Percentiles rank a stretch among this genome's conserved stretches.
Evolutionary conservation across 2,113 vertebrate genomes (phyloP).

Genomic region (Hydrolagus affinis): DNA sequence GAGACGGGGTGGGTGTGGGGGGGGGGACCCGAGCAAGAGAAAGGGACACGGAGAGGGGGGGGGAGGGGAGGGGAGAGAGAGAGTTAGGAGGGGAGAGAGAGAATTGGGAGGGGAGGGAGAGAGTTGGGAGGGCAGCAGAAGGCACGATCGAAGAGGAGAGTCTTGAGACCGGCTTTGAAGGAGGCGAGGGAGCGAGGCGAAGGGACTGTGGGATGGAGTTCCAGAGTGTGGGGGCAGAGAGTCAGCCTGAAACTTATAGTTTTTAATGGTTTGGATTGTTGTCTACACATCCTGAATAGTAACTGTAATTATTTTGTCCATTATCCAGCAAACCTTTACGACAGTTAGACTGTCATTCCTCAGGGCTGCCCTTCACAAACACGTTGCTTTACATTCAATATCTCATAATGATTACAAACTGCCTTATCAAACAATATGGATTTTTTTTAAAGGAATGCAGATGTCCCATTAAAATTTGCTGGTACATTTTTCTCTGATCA

Average conservation of each 20-base stretch:
- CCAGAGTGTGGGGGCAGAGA: too few species aligned
- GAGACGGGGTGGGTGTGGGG: not conserved
- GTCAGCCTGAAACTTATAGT: too few species aligned
- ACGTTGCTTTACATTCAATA: constrained; percentile 75
- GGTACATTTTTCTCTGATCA: constrained; percentile 30
- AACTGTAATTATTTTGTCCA: too few species aligned
- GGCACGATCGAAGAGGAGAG: too few species aligned
- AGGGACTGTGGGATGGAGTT: too few species aligned
- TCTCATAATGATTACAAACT: constrained; percentile 87
- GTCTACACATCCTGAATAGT: not conserved
- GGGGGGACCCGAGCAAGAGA: not conserved
- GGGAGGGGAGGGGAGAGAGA: not conserved
- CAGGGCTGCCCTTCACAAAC: constrained; percentile 62
- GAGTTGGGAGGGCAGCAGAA: too few species aligned
- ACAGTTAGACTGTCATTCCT: constrained; percentile 66
- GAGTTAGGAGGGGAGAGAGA: too few species aligned
- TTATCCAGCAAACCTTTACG: constrained; percentile 32
- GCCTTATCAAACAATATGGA: constrained; percentile 72
- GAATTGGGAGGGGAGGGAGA: too few species aligned
- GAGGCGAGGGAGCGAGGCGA: too few species aligned
- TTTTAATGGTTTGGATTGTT: not conserved
- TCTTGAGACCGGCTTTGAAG: too few species aligned
- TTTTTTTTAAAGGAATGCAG: constrained; percentile 50
- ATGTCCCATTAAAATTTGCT: constrained; percentile 32
- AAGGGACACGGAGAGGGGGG: not conserved